Evolutionary conservation across 2,888 invertebrate species (phyloP).

Genomic region (Odontomyia ornata): DNA sequence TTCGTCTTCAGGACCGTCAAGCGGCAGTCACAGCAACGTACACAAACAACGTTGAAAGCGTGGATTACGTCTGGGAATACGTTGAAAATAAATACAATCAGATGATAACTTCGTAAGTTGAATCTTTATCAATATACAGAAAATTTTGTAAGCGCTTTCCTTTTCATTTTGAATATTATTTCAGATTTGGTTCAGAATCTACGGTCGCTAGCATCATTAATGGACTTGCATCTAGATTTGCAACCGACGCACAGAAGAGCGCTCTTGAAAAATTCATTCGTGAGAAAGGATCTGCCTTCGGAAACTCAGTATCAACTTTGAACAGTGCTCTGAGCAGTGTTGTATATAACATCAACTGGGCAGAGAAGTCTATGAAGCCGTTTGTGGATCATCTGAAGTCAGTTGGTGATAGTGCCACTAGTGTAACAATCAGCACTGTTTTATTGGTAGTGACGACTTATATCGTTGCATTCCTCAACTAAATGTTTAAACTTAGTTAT

Average conservation of each 20-base stretch:
- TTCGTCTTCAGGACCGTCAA: constrained; percentile 61
- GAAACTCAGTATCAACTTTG: constrained; percentile 54
- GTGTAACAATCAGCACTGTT: not conserved
- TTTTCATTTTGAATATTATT: not conserved
- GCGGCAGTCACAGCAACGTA: constrained; percentile 65
- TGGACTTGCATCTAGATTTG: constrained; percentile 59
- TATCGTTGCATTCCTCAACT: not conserved
- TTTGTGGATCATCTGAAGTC: constrained; percentile 55
- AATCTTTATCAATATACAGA: not conserved
- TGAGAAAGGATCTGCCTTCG: constrained; percentile 55
- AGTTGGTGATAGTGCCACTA: not conserved
- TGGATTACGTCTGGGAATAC: constrained; percentile 67
- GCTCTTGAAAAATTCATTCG: constrained; percentile 55
- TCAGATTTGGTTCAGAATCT: constrained; percentile 3
- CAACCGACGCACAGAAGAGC: constrained; percentile 55
- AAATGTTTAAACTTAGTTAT: no score
- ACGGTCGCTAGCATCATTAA: constrained; percentile 58
- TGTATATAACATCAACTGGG: constrained; percentile 60
- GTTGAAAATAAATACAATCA: constrained; percentile 58
- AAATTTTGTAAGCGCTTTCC: not conserved
- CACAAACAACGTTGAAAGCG: constrained; percentile 67
- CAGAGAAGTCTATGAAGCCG: constrained; percentile 53
- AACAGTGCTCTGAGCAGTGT: constrained; percentile 56
- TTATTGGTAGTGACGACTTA: not conserved
- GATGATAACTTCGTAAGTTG: not conserved